Evolutionary conservation across 64 coral and sea anemone species (phyloP), one percentile per base, ranked within the genome.

Genomic region (Stylophora pistillata): DNA sequence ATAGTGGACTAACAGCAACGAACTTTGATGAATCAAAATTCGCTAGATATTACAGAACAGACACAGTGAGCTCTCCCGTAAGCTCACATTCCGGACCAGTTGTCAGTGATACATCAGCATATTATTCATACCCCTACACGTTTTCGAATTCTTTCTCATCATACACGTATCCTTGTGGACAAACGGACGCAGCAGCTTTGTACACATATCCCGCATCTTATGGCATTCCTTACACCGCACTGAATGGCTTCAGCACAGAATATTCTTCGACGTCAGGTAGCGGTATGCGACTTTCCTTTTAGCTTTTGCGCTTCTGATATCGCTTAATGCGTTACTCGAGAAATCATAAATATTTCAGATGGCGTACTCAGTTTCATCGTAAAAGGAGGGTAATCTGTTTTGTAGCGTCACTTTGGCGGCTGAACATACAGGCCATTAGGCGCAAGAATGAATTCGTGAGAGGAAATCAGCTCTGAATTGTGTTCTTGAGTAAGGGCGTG

Each of bases 21-120:
- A 96, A 96, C 93, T 96, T 96, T 81, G 95, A 96, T 89, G 95
- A 96, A 90, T 96, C 95, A 57, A 96, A 96, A 88, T 96, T 96
- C 89, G 95, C 95, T 86, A 91, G 95, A 88, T 97, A 97, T 89
- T 97, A 97, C 89, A 97, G 95, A 88, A 97, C 95, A 73, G 95
- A 93, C 82, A 88, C 95, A 82, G 91, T 86, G 56, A 81, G 85
- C 90, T 87, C 95, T 64, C 88, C 87, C 72, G 89, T 78, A 90
- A 93, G 75, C 81, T 92, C 91, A 74, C 88, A 97, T 83, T 90
- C 95, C 62, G 21, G 91, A 86, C 92, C 95, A 97, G 95, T 89
- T 86, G 85, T 73, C 27, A 89, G 87, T 73, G 88, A 84, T 85
- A 72, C 95, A 81, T 82, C 95, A 77, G 79, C 91, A 80, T 93